Evolutionary conservation across 2,888 invertebrate species (phyloP).

Genomic region (Himalopsyche tibetana): DNA sequence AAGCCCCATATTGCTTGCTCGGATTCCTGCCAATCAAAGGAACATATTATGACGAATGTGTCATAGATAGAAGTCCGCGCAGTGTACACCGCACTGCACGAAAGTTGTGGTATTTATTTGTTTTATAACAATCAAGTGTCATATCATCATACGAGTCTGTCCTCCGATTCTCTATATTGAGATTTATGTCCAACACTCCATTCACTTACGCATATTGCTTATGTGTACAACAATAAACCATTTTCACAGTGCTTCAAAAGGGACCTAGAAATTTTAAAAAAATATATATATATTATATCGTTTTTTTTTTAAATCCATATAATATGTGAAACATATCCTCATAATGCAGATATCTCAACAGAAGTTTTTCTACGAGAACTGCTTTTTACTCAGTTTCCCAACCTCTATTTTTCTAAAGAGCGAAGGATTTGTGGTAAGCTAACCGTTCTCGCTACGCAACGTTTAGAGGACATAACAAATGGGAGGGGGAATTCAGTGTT

Average conservation of each 20-base stretch:
- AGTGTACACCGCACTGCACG: background rate
- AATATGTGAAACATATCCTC: too few relatives aligned
- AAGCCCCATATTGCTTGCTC: background rate
- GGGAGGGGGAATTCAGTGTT: too few relatives aligned
- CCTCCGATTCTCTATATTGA: background rate
- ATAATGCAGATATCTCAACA: too few relatives aligned
- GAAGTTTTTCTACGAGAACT: too few relatives aligned
- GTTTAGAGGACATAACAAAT: too few relatives aligned
- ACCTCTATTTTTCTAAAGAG: too few relatives aligned
- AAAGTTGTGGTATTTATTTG: constrained; percentile 11
- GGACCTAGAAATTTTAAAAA: background rate
- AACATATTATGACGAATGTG: background rate
- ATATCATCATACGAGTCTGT: background rate
- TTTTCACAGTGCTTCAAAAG: background rate
- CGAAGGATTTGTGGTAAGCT: too few relatives aligned
- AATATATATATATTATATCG: too few relatives aligned
- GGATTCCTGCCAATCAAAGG: background rate
- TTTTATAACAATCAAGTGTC: constrained; percentile 24
- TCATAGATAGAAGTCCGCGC: background rate
- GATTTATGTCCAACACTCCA: constrained; percentile 3
- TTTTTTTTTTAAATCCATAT: too few relatives aligned
- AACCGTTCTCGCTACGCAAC: too few relatives aligned
- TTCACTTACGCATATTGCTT: constrained; percentile 4
- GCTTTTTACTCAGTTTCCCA: too few relatives aligned
- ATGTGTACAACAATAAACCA: background rate